Conservation (phyloP, 2,797 vertebrate species). For the Chaetophractus vellerosus region DNA sequence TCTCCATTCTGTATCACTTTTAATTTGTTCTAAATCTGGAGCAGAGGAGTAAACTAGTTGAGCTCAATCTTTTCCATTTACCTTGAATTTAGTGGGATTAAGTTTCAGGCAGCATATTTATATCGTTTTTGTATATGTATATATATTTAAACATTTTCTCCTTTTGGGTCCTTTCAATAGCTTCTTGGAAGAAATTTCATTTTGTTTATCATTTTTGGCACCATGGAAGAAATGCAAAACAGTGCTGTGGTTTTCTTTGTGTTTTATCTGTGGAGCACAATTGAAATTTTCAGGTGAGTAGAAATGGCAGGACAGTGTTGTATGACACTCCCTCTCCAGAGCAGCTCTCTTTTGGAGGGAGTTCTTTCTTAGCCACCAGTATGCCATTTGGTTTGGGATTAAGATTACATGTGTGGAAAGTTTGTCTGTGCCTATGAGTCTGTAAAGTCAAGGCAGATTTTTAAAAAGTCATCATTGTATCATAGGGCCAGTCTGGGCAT, state of each 20-base stretch:
- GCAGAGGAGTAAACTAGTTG: background rate
- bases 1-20: background rate
- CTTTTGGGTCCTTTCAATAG: slow-evolving; percentile 88
- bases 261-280: slow-evolving; percentile 96
- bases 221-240: slow-evolving; percentile 96
- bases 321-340: background rate
- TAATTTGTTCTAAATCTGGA: background rate
- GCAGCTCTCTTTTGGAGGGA: background rate
- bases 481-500: background rate
- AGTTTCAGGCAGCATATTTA: slow-evolving; percentile 22
- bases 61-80: slow-evolving; percentile 34
- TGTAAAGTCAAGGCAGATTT: background rate
- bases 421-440: background rate
- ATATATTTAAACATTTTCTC: slow-evolving; percentile 47
- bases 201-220: slow-evolving; percentile 96
- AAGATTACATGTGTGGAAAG: background rate
- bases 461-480: background rate
- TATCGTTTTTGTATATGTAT: background rate
- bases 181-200: slow-evolving; percentile 96
- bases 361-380: background rate
- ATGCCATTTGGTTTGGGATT: slow-evolving; percentile 35
- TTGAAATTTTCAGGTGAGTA: slow-evolving; percentile 95
- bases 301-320: background rate
- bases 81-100: slow-evolving; percentile 40
- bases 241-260: slow-evolving; percentile 96